Evolutionary conservation across 2,888 invertebrate species (phyloP), one percentile per base, ranked within the genome.

Genomic region (Drosophila atripex): DNA sequence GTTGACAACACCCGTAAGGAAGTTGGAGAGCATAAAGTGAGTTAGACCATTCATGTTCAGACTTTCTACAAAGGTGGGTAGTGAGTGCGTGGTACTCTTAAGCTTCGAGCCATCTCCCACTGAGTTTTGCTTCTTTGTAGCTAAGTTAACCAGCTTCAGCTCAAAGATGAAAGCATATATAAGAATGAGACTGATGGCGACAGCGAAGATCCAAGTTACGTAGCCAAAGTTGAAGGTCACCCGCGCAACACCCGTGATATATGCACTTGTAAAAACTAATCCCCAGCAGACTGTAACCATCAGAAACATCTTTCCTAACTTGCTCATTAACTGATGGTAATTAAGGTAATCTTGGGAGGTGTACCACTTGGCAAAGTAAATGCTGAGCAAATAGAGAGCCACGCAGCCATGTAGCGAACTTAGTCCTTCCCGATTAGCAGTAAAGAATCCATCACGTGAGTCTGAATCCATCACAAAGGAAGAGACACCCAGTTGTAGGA

Each of bases 391-490:
- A 91, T 97, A 98, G 5, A 99, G 92, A 0, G 96, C 94, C 0
- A 97, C 92, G 90, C 97, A 99, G 1, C 99, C 99, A 0, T 96
- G 92, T 38, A 95, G 93, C 0, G 99, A 98, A 21, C 94, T 94
- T 39, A 99, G 92, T 0, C 99, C 99, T 92, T 99, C 99, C 61
- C 97, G 94, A 91, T 99, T 99, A 0, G 98, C 97, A 54, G 94
- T 93, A 46, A 94, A 92, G 5, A 98, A 73, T 57, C 93, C 93
- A 41, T 91, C 90, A 64, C 97, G 93, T 2, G 25, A 32, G 0
- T 92, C 90, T 1, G 90, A 86, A 64, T 93, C 89, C 79, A 97
- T 93, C 0, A 97, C 94, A 93, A 95, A 97, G 0, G 94, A 90
- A 71, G 94, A 93, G n/a, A 97, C 88, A 1, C 95, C 94, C 51